These are phyloP conservation scores for Loxodonta africana DNA, from an alignment of 2,113 vertebrate species.

Conservation along the genomic window DNA sequence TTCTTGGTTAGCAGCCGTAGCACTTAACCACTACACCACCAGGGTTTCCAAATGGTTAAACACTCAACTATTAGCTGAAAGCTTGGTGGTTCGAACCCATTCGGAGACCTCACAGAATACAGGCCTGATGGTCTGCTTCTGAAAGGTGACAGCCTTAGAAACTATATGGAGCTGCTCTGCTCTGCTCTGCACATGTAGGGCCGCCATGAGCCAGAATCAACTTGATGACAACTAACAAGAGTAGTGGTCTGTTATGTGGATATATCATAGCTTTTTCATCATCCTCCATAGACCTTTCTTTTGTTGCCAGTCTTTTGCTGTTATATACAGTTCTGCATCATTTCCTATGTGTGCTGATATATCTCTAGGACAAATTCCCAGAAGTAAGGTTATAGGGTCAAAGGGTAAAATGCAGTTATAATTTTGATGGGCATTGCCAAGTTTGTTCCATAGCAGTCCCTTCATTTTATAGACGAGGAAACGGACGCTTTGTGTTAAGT, in stretches of 20 bases:
- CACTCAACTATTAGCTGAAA: neutral
- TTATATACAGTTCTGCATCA: neutral
- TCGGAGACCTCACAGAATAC: neutral
- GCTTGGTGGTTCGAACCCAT: neutral
- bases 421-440: neutral
- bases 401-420: conserved; percentile 5
- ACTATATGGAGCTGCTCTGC: neutral
- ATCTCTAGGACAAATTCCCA: neutral
- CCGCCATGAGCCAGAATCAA: neutral
- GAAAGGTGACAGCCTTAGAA: neutral
- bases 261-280: conserved; percentile 3
- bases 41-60: neutral
- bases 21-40: too few species aligned
- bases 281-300: neutral
- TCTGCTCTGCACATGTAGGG: neutral
- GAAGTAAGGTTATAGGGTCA: neutral
- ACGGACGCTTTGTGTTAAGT: neutral
- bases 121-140: neutral
- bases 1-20: too few species aligned
- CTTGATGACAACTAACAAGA: neutral
- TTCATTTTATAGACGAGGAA: neutral
- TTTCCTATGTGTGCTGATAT: conserved; percentile 4
- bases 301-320: neutral
- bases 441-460: neutral
- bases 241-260: neutral